Evolutionary conservation across 2,113 vertebrate genomes (phyloP).

Genomic region (Varanus salvator): DNA sequence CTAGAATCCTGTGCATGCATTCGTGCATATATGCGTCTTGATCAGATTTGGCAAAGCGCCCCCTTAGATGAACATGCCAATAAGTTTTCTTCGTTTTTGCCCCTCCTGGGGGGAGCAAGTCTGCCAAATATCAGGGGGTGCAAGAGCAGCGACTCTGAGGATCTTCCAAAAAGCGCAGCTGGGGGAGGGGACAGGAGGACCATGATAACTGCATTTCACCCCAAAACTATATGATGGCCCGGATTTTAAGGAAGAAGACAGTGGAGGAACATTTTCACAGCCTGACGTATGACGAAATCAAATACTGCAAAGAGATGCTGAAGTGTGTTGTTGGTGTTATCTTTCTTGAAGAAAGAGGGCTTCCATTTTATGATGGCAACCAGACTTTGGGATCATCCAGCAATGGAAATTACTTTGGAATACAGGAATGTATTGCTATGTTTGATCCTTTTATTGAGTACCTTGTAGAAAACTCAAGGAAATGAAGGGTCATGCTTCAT

Average conservation of each 20-base stretch:
- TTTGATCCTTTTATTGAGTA: neutral
- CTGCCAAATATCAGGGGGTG: too few relatives aligned
- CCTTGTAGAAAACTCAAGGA: neutral
- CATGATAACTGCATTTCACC: neutral
- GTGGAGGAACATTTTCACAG: neutral
- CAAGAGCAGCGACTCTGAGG: too few relatives aligned
- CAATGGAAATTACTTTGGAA: neutral
- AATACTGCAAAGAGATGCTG: neutral
- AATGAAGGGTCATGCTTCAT: neutral
- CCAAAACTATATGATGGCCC: neutral
- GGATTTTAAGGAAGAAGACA: neutral
- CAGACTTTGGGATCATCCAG: neutral
- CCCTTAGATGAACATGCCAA: too few relatives aligned
- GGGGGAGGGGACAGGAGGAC: neutral
- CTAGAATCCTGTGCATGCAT: too few relatives aligned
- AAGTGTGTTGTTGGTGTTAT: neutral
- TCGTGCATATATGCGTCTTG: too few relatives aligned
- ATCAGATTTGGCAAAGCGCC: too few relatives aligned
- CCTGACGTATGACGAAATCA: neutral
- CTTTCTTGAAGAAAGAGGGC: neutral
- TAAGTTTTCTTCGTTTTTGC: too few relatives aligned
- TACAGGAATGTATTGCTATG: neutral
- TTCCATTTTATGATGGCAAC: neutral
- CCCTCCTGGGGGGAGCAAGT: too few relatives aligned
- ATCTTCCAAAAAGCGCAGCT: too few relatives aligned